Conservation (phyloP, 2,888 invertebrate species). For the Lepidonotus clava region DNA sequence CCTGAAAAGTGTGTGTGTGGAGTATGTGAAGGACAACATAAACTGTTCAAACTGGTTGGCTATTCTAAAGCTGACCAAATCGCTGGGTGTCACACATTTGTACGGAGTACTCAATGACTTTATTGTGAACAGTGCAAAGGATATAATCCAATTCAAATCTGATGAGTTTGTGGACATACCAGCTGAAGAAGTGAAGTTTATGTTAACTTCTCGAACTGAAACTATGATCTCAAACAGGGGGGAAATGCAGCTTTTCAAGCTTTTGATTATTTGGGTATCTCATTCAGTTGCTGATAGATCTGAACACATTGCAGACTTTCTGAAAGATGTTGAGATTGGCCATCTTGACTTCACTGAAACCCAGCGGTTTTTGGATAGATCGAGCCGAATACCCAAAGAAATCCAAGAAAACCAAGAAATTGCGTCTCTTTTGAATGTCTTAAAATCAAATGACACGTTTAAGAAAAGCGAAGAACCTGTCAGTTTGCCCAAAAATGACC, state of each 20-base stretch:
- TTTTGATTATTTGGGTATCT: neutral
- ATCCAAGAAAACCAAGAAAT: neutral
- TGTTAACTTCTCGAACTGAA: neutral
- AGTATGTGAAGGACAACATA: neutral
- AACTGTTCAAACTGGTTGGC: neutral
- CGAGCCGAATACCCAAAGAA: neutral
- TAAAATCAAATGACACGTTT: neutral
- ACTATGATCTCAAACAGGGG: neutral
- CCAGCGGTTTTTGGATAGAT: neutral
- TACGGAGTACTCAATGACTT: neutral
- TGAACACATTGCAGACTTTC: neutral
- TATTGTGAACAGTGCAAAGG: too few species aligned
- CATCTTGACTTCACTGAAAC: neutral
- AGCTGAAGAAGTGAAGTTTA: neutral
- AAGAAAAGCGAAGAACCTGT: too few species aligned
- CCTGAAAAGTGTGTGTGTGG: neutral
- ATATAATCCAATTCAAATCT: too few species aligned
- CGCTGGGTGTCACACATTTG: neutral
- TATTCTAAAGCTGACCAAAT: neutral
- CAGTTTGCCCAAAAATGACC: too few species aligned
- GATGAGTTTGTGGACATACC: neutral
- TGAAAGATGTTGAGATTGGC: neutral
- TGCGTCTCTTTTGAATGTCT: neutral
- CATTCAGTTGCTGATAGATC: neutral
- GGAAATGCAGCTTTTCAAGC: neutral